Base-by-base conservation (phyloP, 2,888 invertebrate species). In the Apotomis capreana region DNA sequence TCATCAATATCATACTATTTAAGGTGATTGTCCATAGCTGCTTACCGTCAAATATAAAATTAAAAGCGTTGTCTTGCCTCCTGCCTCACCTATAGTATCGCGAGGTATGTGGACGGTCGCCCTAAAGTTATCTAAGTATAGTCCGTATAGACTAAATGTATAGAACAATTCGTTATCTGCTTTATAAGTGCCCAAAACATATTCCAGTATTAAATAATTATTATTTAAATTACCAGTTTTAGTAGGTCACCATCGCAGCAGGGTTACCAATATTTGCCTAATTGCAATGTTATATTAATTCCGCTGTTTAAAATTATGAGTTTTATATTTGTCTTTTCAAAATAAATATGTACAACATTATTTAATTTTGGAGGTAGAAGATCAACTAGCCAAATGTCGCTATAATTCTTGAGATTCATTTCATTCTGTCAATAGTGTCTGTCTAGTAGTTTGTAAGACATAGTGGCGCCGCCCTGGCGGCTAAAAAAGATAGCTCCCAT, bases 131-230 rank as follows among this genome's bases (percentile, higher is more conserved):
- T 26, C 6, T 1, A 64, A 6, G 37, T 37, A 12, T 37, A 26
- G 40, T 46, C 55, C 55, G 44, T 55, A 55, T 65, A 65, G 44
- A 10, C 55, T 46, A 46, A 46, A 46, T 55, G 12, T 37, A 44
- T 60, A 60, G 59, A 61, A 13, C 10, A 59, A 60, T 52, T 49
- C 49, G 37, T 46, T 58, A 40, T n/a, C 52, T 26, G 52, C 44
- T 67, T 69, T 10, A 62, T 62, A 46, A 13, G 37, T 49, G 26
- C 58, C 49, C 40, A 12, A 55, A 69, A 69, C 10, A 55, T 51
- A 69, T 58, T 69, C 51, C 62, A 69, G 63, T 69, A 69, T 63
- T 63, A 69, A 57, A 10, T 15, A 63, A 61, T 55, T 51, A 26
- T 15, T 49, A 5, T 15, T 58, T 49, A 55, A 69, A 15, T 61